Evolutionary conservation across 1,140 invertebrate genomes (phyloP), one percentile per base, ranked within the genome.

Genomic region (Reticulitermes speratus): DNA sequence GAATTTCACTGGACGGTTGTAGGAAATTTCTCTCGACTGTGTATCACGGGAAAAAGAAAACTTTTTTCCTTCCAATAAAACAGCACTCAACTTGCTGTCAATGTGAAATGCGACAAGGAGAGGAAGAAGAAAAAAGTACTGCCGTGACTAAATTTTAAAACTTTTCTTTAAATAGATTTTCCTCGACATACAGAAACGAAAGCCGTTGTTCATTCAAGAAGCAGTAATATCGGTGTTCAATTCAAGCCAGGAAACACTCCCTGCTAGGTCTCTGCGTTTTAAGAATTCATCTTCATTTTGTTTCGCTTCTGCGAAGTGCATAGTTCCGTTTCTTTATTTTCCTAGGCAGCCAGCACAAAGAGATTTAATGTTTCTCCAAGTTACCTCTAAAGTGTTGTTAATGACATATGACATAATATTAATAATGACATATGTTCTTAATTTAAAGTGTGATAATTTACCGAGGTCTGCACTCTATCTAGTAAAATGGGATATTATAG

Each of bases 11-110:
- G 14, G 65, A 30, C 65, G 65, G 8, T 75, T n/a, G 25, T 7
- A 9, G 3, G 65, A 30, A 75, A 75, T 75, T 75, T 75, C 25
- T 75, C 9, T 75, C 65, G 65, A 30, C n/a, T 75, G 25, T 75
- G 65, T 75, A 75, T 75, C 65, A 75, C 25, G n/a, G 14, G n/a
- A 30, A 75, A 30, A 75, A 75, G n/a, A 75, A 75, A 75, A 75
- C 65, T 75, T 75, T 75, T 23, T 75, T 75, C n/a, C 65, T 75
- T 75, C 65, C 65, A 75, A 75, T 75, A 75, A 75, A 75, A 75
- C 65, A 75, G 65, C 65, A 75, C 65, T 75, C 65, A 75, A 30
- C 16, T 75, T 75, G 65, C 65, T 75, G 65, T 75, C 65, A 75
- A 75, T 75, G 65, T 75, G 65, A 75, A 30, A 8, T 75, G 65